Base-by-base conservation (phyloP, 2,113 vertebrate genomes). In the Nothoprocta perdicaria region DNA sequence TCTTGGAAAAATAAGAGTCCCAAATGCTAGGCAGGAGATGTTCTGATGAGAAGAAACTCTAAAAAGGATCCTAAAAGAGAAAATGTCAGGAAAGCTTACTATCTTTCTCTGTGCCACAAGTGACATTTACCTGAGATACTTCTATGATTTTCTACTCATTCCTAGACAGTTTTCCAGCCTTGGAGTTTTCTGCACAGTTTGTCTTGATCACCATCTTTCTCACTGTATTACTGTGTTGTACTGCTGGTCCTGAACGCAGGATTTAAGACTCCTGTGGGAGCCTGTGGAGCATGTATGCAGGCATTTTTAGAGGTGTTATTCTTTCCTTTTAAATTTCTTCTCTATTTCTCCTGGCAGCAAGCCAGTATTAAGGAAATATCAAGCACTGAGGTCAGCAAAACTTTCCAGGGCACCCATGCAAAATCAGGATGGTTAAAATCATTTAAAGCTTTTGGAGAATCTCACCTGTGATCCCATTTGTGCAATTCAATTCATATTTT, bases 41-140 rank as follows among this genome's bases (percentile, higher is more conserved):
- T 77, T 91, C 84, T 93, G 76, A 46, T 21, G 45, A 87, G 48
- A 76, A 92, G 22, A 27, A 83, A 41, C 22, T 35, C 45, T 35
- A 60, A 80, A 84, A 82, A 86, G 23, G 33, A 72, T 57, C 83
- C 81, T 94, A 53, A 81, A 92, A 93, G 75, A 80, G 72, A 71
- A 95, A 96, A 89, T 75, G 68, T 85, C 81, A 92, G 72, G 63
- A 82, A 69, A 89, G 52, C 22, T 91, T 91, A 93, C 53, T 31
- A 26, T 8, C 73, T 73, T 86, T 58, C 50, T 90, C 63, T 60
- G 24, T 69, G 76, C 55, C 22, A 14, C 35, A 41, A 60, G 50
- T 94, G 78, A 93, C 72, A 95, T 89, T 90, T 95, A 88, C 86
- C 68, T 92, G 71, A 43, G 48, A 80, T 21, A 90, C 65, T 23